Evolutionary conservation across 2,797 vertebrate species (phyloP), one percentile per base, ranked within the genome.

Genomic region (Hippocampus kuda): DNA sequence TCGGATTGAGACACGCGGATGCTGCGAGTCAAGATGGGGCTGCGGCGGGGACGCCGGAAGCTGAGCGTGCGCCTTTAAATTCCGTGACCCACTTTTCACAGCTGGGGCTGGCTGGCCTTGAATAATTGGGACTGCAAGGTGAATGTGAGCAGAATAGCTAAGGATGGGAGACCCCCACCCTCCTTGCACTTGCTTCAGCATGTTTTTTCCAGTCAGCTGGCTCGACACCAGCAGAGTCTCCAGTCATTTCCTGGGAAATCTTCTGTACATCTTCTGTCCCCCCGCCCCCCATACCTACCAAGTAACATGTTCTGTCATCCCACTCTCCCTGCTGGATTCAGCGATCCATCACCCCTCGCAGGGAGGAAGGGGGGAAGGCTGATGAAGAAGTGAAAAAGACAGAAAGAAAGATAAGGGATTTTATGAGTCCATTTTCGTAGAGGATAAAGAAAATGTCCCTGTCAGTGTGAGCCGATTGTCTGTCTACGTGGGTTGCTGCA

Each of bases 81-180:
- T 79, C 78, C 70, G 64, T 92, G 90, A 91, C 91, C 89, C 84
- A 91, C 83, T 90, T 92, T 88, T 79, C 75, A 81, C 81, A 86
- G 85, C 84, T 86, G 87, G 81, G 81, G 70, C 85, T 84, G 78
- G 69, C 65, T 66, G 66, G 86, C 79, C 77, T 82, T 84, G 85
- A 88, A 90, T 86, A 87, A 87, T 86, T 83, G 87, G 82, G 83
- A 88, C 87, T 87, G 84, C 87, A 86, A 89, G 87, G 88, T 89
- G 88, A 86, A 90, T 85, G 86, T 88, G 87, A 87, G 86, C 84
- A 83, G 87, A 91, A 90, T 88, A 64, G 81, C 60, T 77, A 81
- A 86, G 75, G 89, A 86, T 73, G 65, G 77, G 79, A 80, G 72
- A 74, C 61, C 68, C 75, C 66, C 66, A 65, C 44, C 0, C 41